Conservation (phyloP, 2,888 invertebrate genomes). For the Nineta flava region DNA sequence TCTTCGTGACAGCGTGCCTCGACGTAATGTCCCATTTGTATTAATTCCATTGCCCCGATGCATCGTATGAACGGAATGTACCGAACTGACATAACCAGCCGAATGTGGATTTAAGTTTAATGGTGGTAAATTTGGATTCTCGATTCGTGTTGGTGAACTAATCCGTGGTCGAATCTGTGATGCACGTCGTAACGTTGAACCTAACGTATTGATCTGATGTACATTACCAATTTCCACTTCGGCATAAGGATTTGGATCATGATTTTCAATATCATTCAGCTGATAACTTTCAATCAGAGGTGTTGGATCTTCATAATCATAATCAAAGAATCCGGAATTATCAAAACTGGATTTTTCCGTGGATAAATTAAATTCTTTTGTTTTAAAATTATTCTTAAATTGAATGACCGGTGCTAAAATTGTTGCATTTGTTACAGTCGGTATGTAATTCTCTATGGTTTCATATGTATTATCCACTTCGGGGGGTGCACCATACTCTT, state of each 20-base stretch:
- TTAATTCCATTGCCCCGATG: background rate
- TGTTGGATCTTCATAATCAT: constrained; percentile 67
- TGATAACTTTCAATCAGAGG: constrained; percentile 59
- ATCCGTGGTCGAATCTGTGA: constrained; percentile 43
- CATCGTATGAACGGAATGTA: background rate
- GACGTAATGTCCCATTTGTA: constrained; percentile 6
- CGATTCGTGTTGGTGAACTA: constrained; percentile 66
- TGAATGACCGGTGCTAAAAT: constrained; percentile 2
- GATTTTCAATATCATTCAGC: constrained; percentile 34
- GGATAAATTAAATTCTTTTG: constrained; percentile 6
- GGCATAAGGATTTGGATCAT: constrained; percentile 28
- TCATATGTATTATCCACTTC: constrained; percentile 53
- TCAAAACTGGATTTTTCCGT: constrained; percentile 33
- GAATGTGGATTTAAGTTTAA: constrained; percentile 45
- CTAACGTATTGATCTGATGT: constrained; percentile 19
- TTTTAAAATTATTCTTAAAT: constrained; percentile 11
- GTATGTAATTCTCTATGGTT: constrained; percentile 42
- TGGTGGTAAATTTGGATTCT: constrained; percentile 66
- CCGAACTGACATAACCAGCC: background rate
- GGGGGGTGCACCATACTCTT: constrained; percentile 24
- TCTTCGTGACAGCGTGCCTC: constrained; percentile 10
- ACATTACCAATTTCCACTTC: constrained; percentile 8
- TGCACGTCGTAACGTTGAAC: constrained; percentile 22
- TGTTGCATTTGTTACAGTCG: constrained; percentile 14
- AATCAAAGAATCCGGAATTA: constrained; percentile 64